Base-by-base conservation (phyloP, 2,888 invertebrate species). In the Autographa pulchrina region DNA sequence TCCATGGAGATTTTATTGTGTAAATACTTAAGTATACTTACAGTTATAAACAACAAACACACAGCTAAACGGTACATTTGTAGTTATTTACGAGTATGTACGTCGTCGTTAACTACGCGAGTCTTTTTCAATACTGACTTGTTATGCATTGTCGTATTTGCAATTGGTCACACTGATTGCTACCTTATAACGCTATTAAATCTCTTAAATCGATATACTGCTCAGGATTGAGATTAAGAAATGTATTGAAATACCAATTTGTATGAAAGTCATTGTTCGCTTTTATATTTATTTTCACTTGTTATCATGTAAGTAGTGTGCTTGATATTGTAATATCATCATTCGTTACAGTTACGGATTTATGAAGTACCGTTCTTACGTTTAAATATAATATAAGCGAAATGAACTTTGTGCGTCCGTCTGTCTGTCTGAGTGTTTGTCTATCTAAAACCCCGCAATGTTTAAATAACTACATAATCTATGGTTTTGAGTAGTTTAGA, bases 1-100 rank as follows among this genome's bases (percentile, higher is more conserved):
- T 25, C 25, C 25, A 25, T 25, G 25, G 25, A 25, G 25, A 25
- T 25, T 25, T 25, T 2, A 25, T 25, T 25, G 25, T 25, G 25
- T 25, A 16, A 18, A 54, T 9, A 6, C 8, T 6, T 16, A 5
- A 20, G 48, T 14, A 56, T 58, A 81, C 82, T 76, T 68, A 82
- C 82, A 8, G 62, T 31, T 35, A 77, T 32, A 31, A 82, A 38
- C 60, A 76, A 62, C 9, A 75, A 63, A 72, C 41, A 75, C 61
- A 79, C 38, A 1, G 35, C 31, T 8, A 58, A 14, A 8, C 73
- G 68, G 25, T 18, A 20, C 82, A 82, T 82, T 25, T 14, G 65
- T 43, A 20, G 38, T 54, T 67, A 18, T 20, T 8, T 35, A 1
- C 6, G 9, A 25, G 25, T 1, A 18, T 41, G 6, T 1, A 18